Conservation (phyloP, 2,113 vertebrate genomes). For the Thymallus thymallus region DNA sequence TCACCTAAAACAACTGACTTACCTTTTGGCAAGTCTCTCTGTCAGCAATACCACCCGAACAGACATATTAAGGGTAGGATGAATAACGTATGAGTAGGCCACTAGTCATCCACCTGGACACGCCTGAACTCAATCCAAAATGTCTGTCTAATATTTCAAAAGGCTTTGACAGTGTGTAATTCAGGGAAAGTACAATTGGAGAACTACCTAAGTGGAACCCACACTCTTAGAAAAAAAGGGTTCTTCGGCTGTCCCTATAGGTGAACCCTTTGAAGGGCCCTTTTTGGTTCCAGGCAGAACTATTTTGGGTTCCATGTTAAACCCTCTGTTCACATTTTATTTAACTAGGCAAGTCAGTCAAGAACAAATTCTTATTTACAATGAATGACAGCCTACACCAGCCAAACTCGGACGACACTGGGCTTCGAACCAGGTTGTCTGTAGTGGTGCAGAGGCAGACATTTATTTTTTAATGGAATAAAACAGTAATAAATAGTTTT, state of each 20-base stretch:
- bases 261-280: too few species aligned
- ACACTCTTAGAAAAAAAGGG: too few species aligned
- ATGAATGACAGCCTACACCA: too few species aligned
- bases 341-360: too few species aligned
- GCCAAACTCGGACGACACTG: too few species aligned
- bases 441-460: background rate
- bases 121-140: conserved; percentile 40
- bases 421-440: too few species aligned
- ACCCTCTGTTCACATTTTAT: too few species aligned
- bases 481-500: background rate
- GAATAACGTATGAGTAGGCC: conserved; percentile 21
- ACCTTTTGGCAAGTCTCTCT: conserved; percentile 48
- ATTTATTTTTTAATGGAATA: background rate
- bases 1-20: conserved; percentile 54
- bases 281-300: too few species aligned
- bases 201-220: background rate
- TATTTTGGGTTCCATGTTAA: too few species aligned
- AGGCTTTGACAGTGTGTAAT: conserved; percentile 26
- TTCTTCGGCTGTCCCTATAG: too few species aligned
- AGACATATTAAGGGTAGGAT: conserved; percentile 50
- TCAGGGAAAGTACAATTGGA: conserved; percentile 32
- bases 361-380: too few species aligned
- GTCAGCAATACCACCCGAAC: conserved; percentile 52
- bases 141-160: conserved; percentile 24
- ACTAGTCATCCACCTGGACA: conserved; percentile 16